phyloP scores from a whole-genome alignment of 2,888 invertebrate species.

The Aproaerema taeniolella region DNA sequence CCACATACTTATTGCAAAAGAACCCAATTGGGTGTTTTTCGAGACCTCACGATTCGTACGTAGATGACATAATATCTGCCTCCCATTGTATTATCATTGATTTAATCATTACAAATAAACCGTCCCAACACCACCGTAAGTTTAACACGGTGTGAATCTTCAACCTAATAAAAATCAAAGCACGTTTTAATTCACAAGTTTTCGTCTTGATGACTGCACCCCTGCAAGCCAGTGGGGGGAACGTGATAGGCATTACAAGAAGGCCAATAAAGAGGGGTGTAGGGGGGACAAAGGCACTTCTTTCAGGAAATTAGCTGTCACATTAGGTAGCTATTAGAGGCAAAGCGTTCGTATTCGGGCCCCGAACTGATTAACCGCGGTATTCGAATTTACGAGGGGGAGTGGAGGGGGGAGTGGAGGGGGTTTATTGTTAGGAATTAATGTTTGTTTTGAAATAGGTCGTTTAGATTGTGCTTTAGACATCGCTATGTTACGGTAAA shows the following conservation, averaged over 20 bases:
- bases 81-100: too few species aligned
- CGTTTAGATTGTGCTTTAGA: too few species aligned
- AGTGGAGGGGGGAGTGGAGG: slow-evolving; percentile 19
- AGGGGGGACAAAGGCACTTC: slow-evolving; percentile 41
- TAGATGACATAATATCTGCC: too few species aligned
- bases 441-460: too few species aligned
- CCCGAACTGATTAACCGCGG: slow-evolving; percentile 48
- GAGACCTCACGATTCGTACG: too few species aligned
- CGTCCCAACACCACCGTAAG: too few species aligned
- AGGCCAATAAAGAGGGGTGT: slow-evolving; percentile 50
- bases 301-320: slow-evolving; percentile 71
- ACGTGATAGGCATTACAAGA: slow-evolving; percentile 60
- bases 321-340: slow-evolving; percentile 59
- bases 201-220: slow-evolving; percentile 60
- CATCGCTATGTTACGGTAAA: too few species aligned
- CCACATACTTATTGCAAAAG: too few species aligned
- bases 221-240: slow-evolving; percentile 26
- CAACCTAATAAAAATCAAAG: slow-evolving; percentile 30
- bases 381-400: slow-evolving; percentile 32
- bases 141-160: too few species aligned
- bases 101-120: too few species aligned
- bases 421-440: too few species aligned
- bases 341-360: slow-evolving; percentile 25
- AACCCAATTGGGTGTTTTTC: too few species aligned
- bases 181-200: slow-evolving; percentile 71